Percentiles rank a stretch among this genome's conserved stretches.
These are phyloP conservation scores for Ellobius talpinus DNA, from an alignment of 2,113 vertebrate species.

Conservation along the genomic window DNA sequence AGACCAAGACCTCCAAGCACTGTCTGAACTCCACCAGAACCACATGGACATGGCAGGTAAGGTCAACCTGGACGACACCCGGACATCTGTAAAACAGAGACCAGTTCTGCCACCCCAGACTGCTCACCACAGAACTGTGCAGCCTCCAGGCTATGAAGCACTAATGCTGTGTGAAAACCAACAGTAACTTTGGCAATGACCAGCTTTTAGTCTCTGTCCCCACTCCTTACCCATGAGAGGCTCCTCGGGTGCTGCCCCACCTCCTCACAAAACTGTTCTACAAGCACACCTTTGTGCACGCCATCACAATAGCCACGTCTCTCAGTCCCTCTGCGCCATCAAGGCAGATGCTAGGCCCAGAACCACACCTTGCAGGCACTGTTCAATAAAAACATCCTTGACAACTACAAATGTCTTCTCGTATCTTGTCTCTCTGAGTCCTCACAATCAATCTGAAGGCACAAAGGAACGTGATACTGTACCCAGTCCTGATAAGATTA, in stretches of 20 bases:
- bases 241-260: neutral
- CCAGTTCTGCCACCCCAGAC: neutral
- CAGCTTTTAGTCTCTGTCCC: neutral
- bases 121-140: slow-evolving; percentile 22
- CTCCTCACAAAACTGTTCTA: neutral
- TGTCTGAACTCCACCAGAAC: neutral
- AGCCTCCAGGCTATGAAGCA: neutral
- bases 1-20: neutral
- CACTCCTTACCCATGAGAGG: neutral
- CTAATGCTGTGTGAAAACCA: neutral
- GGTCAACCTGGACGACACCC: neutral
- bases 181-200: neutral
- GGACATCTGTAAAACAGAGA: neutral
- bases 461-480: neutral
- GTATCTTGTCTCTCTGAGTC: neutral
- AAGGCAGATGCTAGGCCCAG: neutral
- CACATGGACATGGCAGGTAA: neutral
- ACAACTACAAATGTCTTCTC: slow-evolving; percentile 24
- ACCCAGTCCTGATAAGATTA: neutral
- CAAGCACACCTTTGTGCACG: neutral
- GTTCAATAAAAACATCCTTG: slow-evolving; percentile 2
- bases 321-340: neutral
- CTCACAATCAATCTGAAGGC: neutral
- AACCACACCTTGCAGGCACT: neutral
- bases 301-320: neutral